A percentile compares a stretch with the other conserved stretches of the same genome.
Evolutionary conservation across 37 sponge, comb jelly and placozoan species (phyloP).

Genomic region (Ephydatia muelleri): DNA sequence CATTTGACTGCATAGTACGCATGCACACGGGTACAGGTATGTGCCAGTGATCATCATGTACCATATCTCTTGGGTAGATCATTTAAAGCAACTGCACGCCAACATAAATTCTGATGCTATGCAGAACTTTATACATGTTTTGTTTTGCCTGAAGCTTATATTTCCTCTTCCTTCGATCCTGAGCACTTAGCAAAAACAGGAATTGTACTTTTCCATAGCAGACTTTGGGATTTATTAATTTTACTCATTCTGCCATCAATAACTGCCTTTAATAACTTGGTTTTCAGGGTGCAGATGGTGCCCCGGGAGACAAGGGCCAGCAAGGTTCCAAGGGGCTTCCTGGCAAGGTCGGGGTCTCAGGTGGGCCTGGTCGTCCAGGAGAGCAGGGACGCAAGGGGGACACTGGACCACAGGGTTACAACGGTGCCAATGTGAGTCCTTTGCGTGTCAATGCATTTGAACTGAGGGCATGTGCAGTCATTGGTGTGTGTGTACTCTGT

Average conservation of each 20-base stretch:
- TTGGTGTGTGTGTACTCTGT: neutral
- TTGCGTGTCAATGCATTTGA: too few relatives aligned
- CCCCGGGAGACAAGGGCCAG: constrained; percentile 31
- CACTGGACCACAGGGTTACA: constrained; percentile 44
- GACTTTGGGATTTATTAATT: neutral
- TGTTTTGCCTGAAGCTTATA: too few relatives aligned
- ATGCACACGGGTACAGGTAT: neutral
- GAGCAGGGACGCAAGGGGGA: constrained; percentile 59
- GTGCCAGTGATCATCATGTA: too few relatives aligned
- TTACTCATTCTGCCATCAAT: too few relatives aligned
- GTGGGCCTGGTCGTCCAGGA: constrained; percentile 43
- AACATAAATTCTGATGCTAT: neutral
- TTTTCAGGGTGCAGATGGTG: constrained; percentile 48
- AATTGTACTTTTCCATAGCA: neutral
- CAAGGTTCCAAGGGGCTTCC: constrained; percentile 33
- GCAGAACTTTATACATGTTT: neutral
- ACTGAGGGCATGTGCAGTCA: too few relatives aligned
- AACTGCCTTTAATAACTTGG: neutral
- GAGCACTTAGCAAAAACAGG: too few relatives aligned
- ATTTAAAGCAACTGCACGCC: too few relatives aligned
- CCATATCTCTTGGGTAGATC: too few relatives aligned
- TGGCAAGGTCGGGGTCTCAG: constrained; percentile 48
- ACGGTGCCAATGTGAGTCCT: constrained; percentile 14
- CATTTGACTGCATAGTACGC: neutral
- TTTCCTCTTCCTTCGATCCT: too few relatives aligned